Evolutionary conservation across 2,888 invertebrate genomes (phyloP), one percentile per base, ranked within the genome.

Genomic region (Trimorus sp.): DNA sequence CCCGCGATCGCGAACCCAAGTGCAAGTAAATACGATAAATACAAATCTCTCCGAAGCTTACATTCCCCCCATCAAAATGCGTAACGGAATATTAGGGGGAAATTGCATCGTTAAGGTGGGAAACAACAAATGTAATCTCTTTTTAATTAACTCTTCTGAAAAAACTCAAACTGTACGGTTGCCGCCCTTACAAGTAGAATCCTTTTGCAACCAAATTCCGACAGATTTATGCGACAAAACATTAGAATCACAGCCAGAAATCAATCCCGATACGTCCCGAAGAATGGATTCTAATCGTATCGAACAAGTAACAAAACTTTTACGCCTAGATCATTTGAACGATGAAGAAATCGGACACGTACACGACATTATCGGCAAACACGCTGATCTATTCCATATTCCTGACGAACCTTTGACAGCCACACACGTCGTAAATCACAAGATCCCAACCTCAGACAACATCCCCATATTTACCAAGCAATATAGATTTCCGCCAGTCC

Each of bases 351-450:
- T 16, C 16, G 4, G 1, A 9, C 59, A 49, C 42, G 37, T 62
- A 7, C 36, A 49, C 2, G n/a, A 49, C 0, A 48, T 40, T n/a
- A 49, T 62, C 12, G 7, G 8, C 8, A 37, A 16, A 12, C 45
- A 65, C 15, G 15, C 65, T 11, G 65, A 65, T 26, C 8, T 65
- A 38, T 65, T 65, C 14, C 12, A 65, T 14, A 11, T 65, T 11
- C 65, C 65, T 1, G 38, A 12, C 42, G 65, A 65, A 38, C 4
- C 15, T 0, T 38, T 49, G 1, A 3, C 15, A 1, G 7, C 6
- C 7, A 65, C 51, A 7, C 11, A 65, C 11, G 15, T 51, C 4
- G 4, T 51, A 1, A 14, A 6, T 14, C 51, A 65, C 12, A 65
- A 49, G 38, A 66, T 66, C 14, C 15, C 16, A 7, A 40, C 48